Percentiles rank a stretch among this genome's conserved stretches.
These are phyloP conservation scores for Larimichthys crocea DNA, from an alignment of 2,113 vertebrate genomes.

Conservation along the genomic window DNA sequence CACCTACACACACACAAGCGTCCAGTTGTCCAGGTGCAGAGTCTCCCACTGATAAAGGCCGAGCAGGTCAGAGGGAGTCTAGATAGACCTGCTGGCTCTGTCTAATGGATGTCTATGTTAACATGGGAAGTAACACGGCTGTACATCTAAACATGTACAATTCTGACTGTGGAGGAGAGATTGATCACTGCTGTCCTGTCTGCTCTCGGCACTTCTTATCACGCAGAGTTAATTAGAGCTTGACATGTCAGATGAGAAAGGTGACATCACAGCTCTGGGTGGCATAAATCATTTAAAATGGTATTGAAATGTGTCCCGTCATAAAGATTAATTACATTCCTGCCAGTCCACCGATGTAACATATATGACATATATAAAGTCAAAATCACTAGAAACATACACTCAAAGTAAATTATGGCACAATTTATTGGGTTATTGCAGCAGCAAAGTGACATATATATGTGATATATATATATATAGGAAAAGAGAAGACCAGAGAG, in stretches of 20 bases:
- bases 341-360: slow-evolving; percentile 2
- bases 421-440: background rate
- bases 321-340: background rate
- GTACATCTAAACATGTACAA: slow-evolving; percentile 78
- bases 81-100: slow-evolving; percentile 28
- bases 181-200: slow-evolving; percentile 51
- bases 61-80: slow-evolving; percentile 54
- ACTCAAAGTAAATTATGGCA: background rate
- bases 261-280: slow-evolving; percentile 43
- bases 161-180: slow-evolving; percentile 46
- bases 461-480: no score
- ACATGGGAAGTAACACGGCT: slow-evolving; percentile 75
- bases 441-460: background rate
- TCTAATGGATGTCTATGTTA: slow-evolving; percentile 62
- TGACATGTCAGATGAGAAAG: slow-evolving; percentile 32
- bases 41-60: slow-evolving; percentile 71
- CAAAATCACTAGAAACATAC: background rate
- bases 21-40: slow-evolving; percentile 66
- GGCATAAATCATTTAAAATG: slow-evolving; percentile 36
- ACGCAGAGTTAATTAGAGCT: slow-evolving; percentile 47
- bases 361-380: background rate
- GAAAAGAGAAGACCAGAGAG: background rate
- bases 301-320: background rate
- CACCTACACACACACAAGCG: background rate
- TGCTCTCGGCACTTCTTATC: slow-evolving; percentile 58